phyloP scores from a whole-genome alignment of 2,888 invertebrate genomes.

The Volucella inflata region DNA sequence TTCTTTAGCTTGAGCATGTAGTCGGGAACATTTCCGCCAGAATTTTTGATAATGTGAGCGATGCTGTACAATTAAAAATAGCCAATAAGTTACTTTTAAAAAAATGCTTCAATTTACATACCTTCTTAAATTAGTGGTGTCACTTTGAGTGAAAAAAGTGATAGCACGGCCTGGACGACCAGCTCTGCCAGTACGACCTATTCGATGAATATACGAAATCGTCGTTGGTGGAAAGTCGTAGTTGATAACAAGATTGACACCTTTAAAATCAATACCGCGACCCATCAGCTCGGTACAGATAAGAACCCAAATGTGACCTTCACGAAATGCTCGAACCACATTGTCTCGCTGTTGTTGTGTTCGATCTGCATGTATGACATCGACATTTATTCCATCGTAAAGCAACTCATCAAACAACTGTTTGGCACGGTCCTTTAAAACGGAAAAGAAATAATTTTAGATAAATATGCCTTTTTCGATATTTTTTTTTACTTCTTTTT shows the following conservation, averaged over 20 bases:
- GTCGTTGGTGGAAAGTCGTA: slow-evolving; percentile 97
- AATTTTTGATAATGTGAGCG: slow-evolving; percentile 94
- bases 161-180: slow-evolving; percentile 94
- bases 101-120: slow-evolving; percentile 80
- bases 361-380: slow-evolving; percentile 96
- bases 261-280: slow-evolving; percentile 98
- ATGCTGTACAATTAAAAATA: slow-evolving; percentile 86
- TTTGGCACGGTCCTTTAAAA: slow-evolving; percentile 93
- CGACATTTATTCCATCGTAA: slow-evolving; percentile 96
- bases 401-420: slow-evolving; percentile 95
- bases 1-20: slow-evolving; percentile 93
- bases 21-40: slow-evolving; percentile 96
- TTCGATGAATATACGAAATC: slow-evolving; percentile 95
- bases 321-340: slow-evolving; percentile 94
- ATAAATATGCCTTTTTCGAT: not conserved
- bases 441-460: not conserved
- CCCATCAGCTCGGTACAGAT: slow-evolving; percentile 99
- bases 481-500: not conserved
- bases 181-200: slow-evolving; percentile 96
- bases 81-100: not conserved
- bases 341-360: slow-evolving; percentile 95
- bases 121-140: slow-evolving; percentile 93
- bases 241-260: slow-evolving; percentile 97
- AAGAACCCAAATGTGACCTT: slow-evolving; percentile 96
- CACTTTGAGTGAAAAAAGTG: slow-evolving; percentile 96